These are phyloP conservation scores for Sympetrum striolatum DNA, from an alignment of 2,888 invertebrate genomes.

Conservation along the genomic window DNA sequence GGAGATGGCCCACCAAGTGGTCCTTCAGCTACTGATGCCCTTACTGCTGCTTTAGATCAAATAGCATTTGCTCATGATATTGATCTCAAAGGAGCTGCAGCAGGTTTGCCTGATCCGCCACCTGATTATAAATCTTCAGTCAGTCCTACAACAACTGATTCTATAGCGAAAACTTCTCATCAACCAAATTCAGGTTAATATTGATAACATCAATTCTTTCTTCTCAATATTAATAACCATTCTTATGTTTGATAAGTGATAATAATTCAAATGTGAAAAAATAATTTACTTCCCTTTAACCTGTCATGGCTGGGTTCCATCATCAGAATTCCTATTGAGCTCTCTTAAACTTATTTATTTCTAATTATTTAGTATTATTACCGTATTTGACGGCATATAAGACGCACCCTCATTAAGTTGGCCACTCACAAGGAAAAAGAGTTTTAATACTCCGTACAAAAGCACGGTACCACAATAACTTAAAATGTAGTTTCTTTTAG, in stretches of 20 bases:
- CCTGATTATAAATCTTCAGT: constrained; percentile 20
- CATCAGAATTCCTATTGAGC: too few relatives aligned
- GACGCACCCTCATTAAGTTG: too few relatives aligned
- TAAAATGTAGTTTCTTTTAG: too few relatives aligned
- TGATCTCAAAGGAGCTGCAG: constrained; percentile 58
- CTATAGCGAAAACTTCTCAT: constrained; percentile 45
- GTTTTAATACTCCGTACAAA: too few relatives aligned
- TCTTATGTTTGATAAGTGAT: not conserved
- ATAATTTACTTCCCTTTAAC: too few relatives aligned
- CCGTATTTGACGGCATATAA: too few relatives aligned
- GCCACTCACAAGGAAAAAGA: too few relatives aligned
- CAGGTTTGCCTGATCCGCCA: constrained; percentile 52
- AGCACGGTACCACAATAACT: too few relatives aligned
- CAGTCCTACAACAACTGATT: constrained; percentile 39
- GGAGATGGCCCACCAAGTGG: constrained; percentile 27
- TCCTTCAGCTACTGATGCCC: constrained; percentile 57
- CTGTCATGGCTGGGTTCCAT: too few relatives aligned
- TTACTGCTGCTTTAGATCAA: constrained; percentile 81
- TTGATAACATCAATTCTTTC: not conserved
- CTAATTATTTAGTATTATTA: too few relatives aligned
- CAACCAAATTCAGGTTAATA: not conserved
- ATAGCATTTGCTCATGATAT: constrained; percentile 84
- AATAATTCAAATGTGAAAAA: not conserved
- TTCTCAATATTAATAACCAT: not conserved
- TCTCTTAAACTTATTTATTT: too few relatives aligned